These are phyloP conservation scores for Chloroclystis v-ata DNA, from an alignment of 2,888 invertebrate species.

Conservation along the genomic window DNA sequence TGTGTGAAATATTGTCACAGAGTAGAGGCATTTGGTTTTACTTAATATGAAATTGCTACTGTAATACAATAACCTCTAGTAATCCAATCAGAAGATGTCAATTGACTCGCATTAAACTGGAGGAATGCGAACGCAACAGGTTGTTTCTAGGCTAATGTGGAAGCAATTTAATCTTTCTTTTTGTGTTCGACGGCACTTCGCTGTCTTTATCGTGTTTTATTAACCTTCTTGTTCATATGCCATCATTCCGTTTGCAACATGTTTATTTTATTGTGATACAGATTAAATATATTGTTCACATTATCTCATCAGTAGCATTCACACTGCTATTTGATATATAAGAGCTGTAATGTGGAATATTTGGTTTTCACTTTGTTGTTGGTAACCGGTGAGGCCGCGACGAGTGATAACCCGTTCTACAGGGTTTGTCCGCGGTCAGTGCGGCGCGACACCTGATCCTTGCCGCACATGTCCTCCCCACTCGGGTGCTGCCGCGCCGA, in stretches of 20 bases:
- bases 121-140: slow-evolving; percentile 56
- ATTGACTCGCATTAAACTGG: slow-evolving; percentile 35
- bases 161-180: slow-evolving; percentile 63
- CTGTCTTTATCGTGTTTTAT: slow-evolving; percentile 22
- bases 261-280: too few species aligned
- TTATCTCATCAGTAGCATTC: slow-evolving; percentile 36
- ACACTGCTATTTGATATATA: too few species aligned
- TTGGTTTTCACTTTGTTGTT: slow-evolving; percentile 54
- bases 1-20: slow-evolving; percentile 15
- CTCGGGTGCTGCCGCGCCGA: slow-evolving; percentile 31
- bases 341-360: slow-evolving; percentile 35
- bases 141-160: slow-evolving; percentile 64
- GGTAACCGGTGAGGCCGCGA: slow-evolving; percentile 28
- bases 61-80: background rate
- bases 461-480: slow-evolving; percentile 55
- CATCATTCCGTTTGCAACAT: too few species aligned
- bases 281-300: slow-evolving; percentile 29
- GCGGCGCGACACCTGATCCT: slow-evolving; percentile 73
- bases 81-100: slow-evolving; percentile 9
- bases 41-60: slow-evolving; percentile 21
- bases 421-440: slow-evolving; percentile 65
- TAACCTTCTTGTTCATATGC: too few species aligned
- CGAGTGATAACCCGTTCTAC: slow-evolving; percentile 57
- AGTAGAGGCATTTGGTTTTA: slow-evolving; percentile 26
- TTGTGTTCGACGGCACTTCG: slow-evolving; percentile 40